These are phyloP conservation scores for Rhadina sibilatrix DNA, from an alignment of 2,113 vertebrate genomes.

Conservation along the genomic window DNA sequence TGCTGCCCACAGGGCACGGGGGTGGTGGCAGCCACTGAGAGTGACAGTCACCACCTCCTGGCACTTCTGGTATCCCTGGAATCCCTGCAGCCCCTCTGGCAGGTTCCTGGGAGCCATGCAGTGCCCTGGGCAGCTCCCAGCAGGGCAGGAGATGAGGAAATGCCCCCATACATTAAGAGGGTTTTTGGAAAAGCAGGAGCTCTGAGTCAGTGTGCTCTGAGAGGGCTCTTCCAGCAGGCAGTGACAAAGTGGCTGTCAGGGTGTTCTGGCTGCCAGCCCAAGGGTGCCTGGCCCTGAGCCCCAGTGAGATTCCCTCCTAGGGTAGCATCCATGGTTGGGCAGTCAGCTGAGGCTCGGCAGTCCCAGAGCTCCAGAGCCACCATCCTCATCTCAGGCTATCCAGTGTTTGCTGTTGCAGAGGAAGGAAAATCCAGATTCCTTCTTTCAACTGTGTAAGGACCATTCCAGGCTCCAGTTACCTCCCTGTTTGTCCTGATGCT, in stretches of 20 bases:
- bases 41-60: neutral
- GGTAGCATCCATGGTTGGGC: neutral
- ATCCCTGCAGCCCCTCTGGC: fast-evolving
- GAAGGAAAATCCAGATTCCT: neutral
- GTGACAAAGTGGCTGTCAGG: neutral
- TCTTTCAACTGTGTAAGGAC: neutral
- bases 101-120: neutral
- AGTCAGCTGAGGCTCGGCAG: neutral
- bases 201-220: fast-evolving
- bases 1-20: neutral
- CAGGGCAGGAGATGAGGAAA: neutral
- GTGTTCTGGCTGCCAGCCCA: neutral
- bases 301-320: neutral
- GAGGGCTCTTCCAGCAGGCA: neutral
- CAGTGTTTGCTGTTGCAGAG: neutral
- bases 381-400: no score
- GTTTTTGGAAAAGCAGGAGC: neutral
- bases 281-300: neutral
- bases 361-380: neutral
- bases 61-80: neutral
- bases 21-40: neutral
- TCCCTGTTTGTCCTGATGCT: neutral
- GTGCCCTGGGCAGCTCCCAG: neutral
- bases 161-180: neutral
- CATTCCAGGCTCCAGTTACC: neutral